phyloP scores from a whole-genome alignment of 2,113 vertebrate species.

The Pseudorasbora parva region DNA sequence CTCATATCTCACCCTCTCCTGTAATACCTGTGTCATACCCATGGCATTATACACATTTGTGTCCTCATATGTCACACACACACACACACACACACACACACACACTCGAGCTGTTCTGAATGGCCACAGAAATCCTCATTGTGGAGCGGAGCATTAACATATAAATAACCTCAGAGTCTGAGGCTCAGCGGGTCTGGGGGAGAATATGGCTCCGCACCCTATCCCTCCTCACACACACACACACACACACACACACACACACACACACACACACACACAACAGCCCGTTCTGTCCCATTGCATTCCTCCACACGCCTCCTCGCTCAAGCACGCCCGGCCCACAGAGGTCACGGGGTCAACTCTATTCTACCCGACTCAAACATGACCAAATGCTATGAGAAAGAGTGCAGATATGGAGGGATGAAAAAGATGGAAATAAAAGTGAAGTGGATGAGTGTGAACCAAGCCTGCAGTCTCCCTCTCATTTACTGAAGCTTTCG shows the following conservation, averaged over 20 bases:
- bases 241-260: too few relatives aligned
- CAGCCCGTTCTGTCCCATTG: constrained; percentile 3
- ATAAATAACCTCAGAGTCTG: constrained; percentile 63
- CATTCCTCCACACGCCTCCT: constrained; percentile 36
- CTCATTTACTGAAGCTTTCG: too few relatives aligned
- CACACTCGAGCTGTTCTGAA: constrained; percentile 27
- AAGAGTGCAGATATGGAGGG: not conserved
- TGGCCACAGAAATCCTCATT: constrained; percentile 44
- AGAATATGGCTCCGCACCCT: too few relatives aligned
- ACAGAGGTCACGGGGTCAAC: not conserved
- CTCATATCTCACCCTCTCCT: too few relatives aligned
- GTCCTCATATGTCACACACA: too few relatives aligned
- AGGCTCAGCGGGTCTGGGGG: constrained; percentile 52
- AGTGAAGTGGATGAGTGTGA: too few relatives aligned
- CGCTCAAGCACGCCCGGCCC: not conserved
- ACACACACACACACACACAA: too few relatives aligned
- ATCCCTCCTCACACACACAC: too few relatives aligned
- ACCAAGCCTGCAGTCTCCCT: too few relatives aligned
- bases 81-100: too few relatives aligned
- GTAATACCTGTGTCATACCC: too few relatives aligned
- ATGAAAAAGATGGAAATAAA: not conserved
- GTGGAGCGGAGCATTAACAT: constrained; percentile 67
- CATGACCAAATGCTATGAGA: not conserved
- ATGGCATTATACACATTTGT: too few relatives aligned
- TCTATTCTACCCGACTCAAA: not conserved